Conservation (phyloP, 2,797 vertebrate genomes). For the Emydoidea blandingii region DNA sequence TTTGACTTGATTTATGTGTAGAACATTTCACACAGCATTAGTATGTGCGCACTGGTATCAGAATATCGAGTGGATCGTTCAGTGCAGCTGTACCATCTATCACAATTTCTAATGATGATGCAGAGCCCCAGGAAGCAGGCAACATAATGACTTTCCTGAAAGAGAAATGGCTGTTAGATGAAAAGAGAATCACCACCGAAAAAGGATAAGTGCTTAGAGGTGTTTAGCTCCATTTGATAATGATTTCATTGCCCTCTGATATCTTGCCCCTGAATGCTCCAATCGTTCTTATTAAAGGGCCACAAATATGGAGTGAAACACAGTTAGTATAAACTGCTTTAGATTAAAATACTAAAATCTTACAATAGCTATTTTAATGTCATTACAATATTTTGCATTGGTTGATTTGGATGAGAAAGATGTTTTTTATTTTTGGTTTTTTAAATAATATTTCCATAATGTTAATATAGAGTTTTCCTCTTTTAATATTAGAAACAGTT, state of each 20-base stretch:
- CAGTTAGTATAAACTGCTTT: neutral
- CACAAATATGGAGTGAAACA: neutral
- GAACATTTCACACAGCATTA: neutral
- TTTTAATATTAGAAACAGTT: neutral
- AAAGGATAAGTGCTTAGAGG: accelerated
- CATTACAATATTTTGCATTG: neutral
- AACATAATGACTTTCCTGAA: accelerated
- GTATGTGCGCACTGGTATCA: neutral
- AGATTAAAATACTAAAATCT: neutral
- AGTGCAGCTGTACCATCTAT: neutral
- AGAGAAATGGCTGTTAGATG: neutral
- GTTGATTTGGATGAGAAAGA: neutral
- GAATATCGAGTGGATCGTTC: neutral
- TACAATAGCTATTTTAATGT: neutral
- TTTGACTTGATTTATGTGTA: neutral
- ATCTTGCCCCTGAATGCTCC: neutral
- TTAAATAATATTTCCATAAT: neutral
- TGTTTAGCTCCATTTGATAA: neutral
- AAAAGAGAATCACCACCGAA: accelerated
- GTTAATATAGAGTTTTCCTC: neutral
- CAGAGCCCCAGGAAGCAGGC: neutral
- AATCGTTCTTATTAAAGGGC: neutral
- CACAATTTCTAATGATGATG: neutral
- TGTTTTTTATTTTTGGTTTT: neutral
- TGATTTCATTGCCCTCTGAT: neutral